These are phyloP conservation scores for Orchestia grillus DNA, from an alignment of 1,140 invertebrate genomes.

Conservation along the genomic window DNA sequence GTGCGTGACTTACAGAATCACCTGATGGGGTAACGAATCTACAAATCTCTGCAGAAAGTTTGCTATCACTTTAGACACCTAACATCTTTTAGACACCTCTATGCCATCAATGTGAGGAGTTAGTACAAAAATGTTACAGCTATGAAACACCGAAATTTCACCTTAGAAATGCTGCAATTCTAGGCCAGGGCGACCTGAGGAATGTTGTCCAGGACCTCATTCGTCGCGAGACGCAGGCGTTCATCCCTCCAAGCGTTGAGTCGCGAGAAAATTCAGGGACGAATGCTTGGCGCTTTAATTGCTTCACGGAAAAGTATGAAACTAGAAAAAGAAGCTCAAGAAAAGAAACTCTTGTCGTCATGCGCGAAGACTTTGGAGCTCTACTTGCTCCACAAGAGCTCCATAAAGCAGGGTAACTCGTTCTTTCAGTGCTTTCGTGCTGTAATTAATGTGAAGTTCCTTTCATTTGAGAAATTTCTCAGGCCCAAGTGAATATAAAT, in stretches of 20 bases:
- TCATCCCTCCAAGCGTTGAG: background rate
- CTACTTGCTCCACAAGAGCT: background rate
- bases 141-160: too few relatives aligned
- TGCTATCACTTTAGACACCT: too few relatives aligned
- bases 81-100: too few relatives aligned
- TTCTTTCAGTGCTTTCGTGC: background rate
- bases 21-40: too few relatives aligned
- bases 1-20: too few relatives aligned
- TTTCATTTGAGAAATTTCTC: slow-evolving; percentile 10
- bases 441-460: slow-evolving; percentile 21
- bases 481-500: background rate
- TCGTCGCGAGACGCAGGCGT: background rate
- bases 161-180: background rate
- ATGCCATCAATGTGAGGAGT: too few relatives aligned
- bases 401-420: background rate
- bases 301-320: background rate
- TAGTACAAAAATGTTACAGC: too few relatives aligned
- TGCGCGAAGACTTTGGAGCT: background rate
- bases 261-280: background rate
- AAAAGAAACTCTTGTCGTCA: background rate
- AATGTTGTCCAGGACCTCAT: background rate
- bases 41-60: too few relatives aligned
- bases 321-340: background rate
- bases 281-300: background rate
- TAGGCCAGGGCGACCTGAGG: background rate